Percentiles rank a stretch among this genome's conserved stretches.
These are phyloP conservation scores for Philotrypesis tridentata DNA, from an alignment of 1,140 invertebrate genomes.

Conservation along the genomic window DNA sequence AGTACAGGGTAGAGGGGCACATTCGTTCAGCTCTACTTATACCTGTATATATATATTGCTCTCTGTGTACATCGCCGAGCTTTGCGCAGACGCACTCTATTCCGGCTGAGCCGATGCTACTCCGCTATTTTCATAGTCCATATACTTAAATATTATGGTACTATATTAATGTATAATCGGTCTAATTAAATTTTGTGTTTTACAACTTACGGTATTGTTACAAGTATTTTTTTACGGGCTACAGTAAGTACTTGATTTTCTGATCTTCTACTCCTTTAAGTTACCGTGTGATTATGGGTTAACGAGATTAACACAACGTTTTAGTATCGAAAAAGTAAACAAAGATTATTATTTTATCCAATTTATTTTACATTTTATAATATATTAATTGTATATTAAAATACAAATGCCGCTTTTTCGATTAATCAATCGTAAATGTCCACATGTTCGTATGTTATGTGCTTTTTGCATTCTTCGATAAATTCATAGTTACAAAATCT, in stretches of 20 bases:
- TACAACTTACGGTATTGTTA: too few relatives aligned
- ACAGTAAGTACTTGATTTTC: too few relatives aligned
- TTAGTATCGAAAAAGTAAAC: constrained; percentile 37
- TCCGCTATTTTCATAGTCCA: too few relatives aligned
- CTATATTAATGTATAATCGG: too few relatives aligned
- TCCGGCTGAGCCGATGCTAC: too few relatives aligned
- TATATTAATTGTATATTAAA: constrained; percentile 63
- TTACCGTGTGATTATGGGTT: not conserved
- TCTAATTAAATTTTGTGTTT: too few relatives aligned
- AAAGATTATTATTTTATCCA: constrained; percentile 27
- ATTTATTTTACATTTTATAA: constrained; percentile 50
- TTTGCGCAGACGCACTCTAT: not conserved
- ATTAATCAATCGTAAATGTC: constrained; percentile 70
- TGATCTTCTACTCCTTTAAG: too few relatives aligned
- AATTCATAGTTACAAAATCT: constrained; percentile 29
- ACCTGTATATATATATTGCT: too few relatives aligned
- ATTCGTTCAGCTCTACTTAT: not conserved
- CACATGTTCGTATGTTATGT: constrained; percentile 37
- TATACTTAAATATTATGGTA: too few relatives aligned
- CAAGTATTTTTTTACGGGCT: too few relatives aligned
- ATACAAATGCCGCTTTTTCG: constrained; percentile 70
- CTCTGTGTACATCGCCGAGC: not conserved
- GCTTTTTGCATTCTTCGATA: constrained; percentile 13
- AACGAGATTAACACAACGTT: not conserved
- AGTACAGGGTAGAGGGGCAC: constrained; percentile 35